Evolutionary conservation across 2,113 vertebrate genomes (phyloP).

Genomic region (Tenebrosternarchus preto): DNA sequence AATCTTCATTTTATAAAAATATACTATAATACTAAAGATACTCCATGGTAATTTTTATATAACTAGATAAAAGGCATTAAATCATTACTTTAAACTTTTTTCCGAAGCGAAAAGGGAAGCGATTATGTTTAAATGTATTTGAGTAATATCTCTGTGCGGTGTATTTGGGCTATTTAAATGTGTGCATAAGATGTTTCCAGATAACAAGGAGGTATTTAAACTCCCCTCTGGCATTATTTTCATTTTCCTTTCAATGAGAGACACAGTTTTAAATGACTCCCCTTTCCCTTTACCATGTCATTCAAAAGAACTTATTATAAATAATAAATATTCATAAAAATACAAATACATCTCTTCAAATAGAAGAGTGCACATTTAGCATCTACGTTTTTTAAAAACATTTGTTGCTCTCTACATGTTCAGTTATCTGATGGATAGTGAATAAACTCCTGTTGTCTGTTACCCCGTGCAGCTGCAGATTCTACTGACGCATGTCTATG

Average conservation of each 20-base stretch:
- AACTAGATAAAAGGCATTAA: conserved; percentile 59
- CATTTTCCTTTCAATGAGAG: conserved; percentile 48
- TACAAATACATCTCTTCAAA: too few relatives aligned
- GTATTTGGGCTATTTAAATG: conserved; percentile 55
- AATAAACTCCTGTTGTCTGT: background rate
- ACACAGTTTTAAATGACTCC: conserved; percentile 49
- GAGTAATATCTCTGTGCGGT: conserved; percentile 54
- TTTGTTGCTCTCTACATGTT: background rate
- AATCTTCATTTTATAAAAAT: conserved; percentile 61
- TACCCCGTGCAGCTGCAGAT: background rate
- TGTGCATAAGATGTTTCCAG: conserved; percentile 52
- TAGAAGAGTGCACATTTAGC: background rate
- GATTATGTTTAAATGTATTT: conserved; percentile 50
- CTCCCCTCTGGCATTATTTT: conserved; percentile 53
- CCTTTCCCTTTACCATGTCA: conserved; percentile 2
- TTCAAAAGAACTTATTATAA: background rate
- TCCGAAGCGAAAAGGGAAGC: conserved; percentile 49
- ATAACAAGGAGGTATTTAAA: conserved; percentile 50
- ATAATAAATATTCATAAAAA: background rate
- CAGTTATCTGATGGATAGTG: background rate
- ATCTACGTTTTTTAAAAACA: background rate
- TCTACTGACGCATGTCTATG: conserved; percentile 33
- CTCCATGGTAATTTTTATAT: conserved; percentile 59
- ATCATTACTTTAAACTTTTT: conserved; percentile 60
- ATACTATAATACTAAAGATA: conserved; percentile 50